Base-by-base conservation (phyloP, 92 coral and sea anemone species). In the Isaurus tuberculatus region DNA sequence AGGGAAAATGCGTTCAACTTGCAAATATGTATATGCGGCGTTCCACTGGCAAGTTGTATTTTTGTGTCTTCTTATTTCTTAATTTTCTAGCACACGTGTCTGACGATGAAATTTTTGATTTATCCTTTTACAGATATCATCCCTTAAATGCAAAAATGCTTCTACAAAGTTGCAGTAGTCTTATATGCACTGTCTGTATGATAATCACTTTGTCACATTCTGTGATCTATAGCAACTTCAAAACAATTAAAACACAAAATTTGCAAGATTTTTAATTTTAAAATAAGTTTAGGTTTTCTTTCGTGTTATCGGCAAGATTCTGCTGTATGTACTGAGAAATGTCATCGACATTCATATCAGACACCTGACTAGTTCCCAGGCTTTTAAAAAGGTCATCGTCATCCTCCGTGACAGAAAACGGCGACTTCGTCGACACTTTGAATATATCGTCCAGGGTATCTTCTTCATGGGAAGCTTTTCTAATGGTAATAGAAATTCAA, bases 401-500 rank as follows among this genome's bases (percentile, higher is more conserved):
- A 17, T 92, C 98, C 40, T 88, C 87, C 65, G 88, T 88, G 13
- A 85, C 83, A 34, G 92, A 88, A 34, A 88, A 86, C 25, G 92
- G 73, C 72, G 86, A 87, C 37, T 85, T 55, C 5, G 92, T 79
- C 17, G 91, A 74, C 49, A 79, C 85, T 23, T 91, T 91, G 92
- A 96, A 96, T 30, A 96, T 96, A 57, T 96, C 99, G 72, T 96
- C 99, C 64, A 96, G 92, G 2, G 92, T 90, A 16, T 89, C 97
- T 51, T 92, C 93, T 14, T 87, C 98, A 22, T 87, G 95, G 8
- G 91, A 86, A 37, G 91, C 84, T 26, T 92, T 89, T 79, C 98
- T 93, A 33, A 22, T 9, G 16, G 10, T 5, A 40, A 40, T 40
- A 40, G 11, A 40, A 40, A 40, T n/a, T n/a, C n/a, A n/a, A 40